Evolutionary conservation across 2,113 vertebrate genomes (phyloP).

Genomic region (Upupa epops): DNA sequence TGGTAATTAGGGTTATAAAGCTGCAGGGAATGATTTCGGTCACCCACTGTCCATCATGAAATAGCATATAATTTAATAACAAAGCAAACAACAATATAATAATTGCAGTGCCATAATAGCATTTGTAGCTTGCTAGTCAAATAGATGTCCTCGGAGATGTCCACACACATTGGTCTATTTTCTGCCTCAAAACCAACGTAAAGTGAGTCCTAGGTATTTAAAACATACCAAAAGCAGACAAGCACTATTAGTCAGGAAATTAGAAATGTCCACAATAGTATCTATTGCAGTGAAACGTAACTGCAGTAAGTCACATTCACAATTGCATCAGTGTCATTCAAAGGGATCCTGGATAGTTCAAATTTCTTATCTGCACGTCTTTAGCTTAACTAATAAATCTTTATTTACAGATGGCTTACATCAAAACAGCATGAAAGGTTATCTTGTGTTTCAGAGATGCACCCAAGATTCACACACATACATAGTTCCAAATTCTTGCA

Average conservation of each 20-base stretch:
- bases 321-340: neutral
- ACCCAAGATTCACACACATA: neutral
- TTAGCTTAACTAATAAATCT: neutral
- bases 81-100: neutral
- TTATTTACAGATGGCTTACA: neutral
- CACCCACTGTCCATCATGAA: neutral
- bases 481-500: neutral
- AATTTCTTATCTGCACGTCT: neutral
- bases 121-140: neutral
- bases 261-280: neutral
- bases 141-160: neutral
- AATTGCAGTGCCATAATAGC: neutral
- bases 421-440: neutral
- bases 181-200: neutral
- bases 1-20: constrained; percentile 4
- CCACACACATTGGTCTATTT: neutral
- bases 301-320: neutral
- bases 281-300: neutral
- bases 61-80: constrained; percentile 8
- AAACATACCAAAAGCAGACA: neutral
- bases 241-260: neutral
- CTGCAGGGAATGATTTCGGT: neutral
- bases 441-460: neutral
- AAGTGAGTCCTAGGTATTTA: neutral
- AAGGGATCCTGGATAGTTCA: neutral